These are phyloP conservation scores for Brevipalpus yothersi DNA, from an alignment of 1,140 invertebrate species.

Conservation along the genomic window DNA sequence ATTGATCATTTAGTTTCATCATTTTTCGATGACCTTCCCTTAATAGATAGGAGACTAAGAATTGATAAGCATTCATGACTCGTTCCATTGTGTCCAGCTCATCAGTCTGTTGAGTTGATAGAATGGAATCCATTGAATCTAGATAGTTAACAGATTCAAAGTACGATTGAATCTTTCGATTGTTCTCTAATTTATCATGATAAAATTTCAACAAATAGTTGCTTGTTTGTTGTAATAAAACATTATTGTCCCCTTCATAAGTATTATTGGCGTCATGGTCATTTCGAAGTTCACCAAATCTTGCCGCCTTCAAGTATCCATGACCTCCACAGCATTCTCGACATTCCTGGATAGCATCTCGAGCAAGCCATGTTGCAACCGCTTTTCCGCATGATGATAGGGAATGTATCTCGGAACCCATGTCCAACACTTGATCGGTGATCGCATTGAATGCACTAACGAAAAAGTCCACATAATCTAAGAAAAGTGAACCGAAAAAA, in stretches of 20 bases:
- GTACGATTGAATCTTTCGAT: constrained; percentile 21
- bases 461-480: constrained; percentile 27
- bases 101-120: constrained; percentile 15
- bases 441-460: constrained; percentile 24
- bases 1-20: constrained; percentile 21
- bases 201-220: constrained; percentile 52
- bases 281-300: constrained; percentile 53
- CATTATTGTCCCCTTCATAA: constrained; percentile 90
- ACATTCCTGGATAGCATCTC: constrained; percentile 67
- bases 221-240: constrained; percentile 73
- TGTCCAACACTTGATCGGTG: constrained; percentile 22
- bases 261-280: constrained; percentile 78
- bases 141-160: constrained; percentile 37
- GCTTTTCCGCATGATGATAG: constrained; percentile 69
- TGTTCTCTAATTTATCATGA: constrained; percentile 7
- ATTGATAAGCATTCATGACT: constrained; percentile 43
- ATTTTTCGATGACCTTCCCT: constrained; percentile 34
- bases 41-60: constrained; percentile 48
- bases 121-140: constrained; percentile 17
- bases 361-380: constrained; percentile 49
- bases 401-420: constrained; percentile 67
- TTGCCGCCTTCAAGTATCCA: constrained; percentile 33
- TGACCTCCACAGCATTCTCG: constrained; percentile 64
- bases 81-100: constrained; percentile 27
- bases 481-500: constrained; percentile 32